A percentile compares a stretch with the other conserved stretches of the same genome.
Conservation (phyloP, 2,888 invertebrate species). For the Brassicogethes aeneus region DNA sequence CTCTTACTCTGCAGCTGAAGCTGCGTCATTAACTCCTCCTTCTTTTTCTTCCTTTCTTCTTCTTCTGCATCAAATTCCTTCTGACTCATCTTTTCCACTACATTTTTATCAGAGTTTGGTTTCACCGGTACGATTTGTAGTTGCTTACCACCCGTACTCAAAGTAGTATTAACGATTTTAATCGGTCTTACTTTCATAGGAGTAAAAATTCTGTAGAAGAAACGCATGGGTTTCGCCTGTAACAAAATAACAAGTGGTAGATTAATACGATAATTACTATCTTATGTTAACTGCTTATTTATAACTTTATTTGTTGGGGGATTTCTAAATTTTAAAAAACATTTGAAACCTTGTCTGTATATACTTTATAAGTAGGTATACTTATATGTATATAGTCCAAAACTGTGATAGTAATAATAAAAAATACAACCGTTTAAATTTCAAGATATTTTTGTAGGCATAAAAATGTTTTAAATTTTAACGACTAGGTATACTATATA, state of each 20-base stretch:
- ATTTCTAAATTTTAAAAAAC: too few relatives aligned
- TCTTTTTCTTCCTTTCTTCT: constrained; percentile 26
- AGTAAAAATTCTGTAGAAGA: constrained; percentile 52
- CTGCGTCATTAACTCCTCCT: constrained; percentile 34
- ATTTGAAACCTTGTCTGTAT: too few relatives aligned
- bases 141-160: constrained; percentile 35
- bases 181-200: constrained; percentile 35
- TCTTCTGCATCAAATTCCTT: constrained; percentile 11
- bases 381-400: too few relatives aligned
- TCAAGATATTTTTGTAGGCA: too few relatives aligned
- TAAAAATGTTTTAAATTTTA: too few relatives aligned
- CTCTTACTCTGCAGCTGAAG: constrained; percentile 34
- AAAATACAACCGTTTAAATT: too few relatives aligned
- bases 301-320: too few relatives aligned
- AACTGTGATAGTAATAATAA: too few relatives aligned
- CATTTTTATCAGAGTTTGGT: constrained; percentile 8
- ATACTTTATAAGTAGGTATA: too few relatives aligned
- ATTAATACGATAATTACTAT: too few relatives aligned
- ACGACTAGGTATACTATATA: too few relatives aligned
- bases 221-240: constrained; percentile 55
- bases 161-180: constrained; percentile 35
- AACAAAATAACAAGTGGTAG: constrained; percentile 23
- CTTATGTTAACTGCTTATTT: too few relatives aligned
- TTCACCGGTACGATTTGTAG: constrained; percentile 35
- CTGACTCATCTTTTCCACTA: constrained; percentile 11